Percentiles rank a stretch among this genome's conserved stretches.
Evolutionary conservation across 2,888 invertebrate genomes (phyloP).

Genomic region (Andricus curvator): DNA sequence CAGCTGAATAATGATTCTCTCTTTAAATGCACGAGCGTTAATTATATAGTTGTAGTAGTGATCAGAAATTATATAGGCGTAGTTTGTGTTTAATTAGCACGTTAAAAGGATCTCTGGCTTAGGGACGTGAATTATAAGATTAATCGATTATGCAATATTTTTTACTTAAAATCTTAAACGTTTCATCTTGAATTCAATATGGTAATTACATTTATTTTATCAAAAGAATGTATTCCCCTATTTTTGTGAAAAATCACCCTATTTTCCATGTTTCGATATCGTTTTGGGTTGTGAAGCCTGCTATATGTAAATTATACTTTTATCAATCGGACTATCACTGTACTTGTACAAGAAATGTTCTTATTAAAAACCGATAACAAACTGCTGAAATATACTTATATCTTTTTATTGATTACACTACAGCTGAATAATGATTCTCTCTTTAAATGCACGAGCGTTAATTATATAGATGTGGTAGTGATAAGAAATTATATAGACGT

Average conservation of each 20-base stretch:
- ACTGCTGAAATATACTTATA: constrained; percentile 20
- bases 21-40: constrained; percentile 42
- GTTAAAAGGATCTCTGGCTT: constrained; percentile 54
- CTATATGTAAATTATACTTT: too few species aligned
- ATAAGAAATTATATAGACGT: constrained; percentile 52
- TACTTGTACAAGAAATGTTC: not conserved
- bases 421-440: constrained; percentile 8
- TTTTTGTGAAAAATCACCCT: too few species aligned
- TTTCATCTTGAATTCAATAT: too few species aligned
- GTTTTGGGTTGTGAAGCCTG: too few species aligned
- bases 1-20: constrained; percentile 5
- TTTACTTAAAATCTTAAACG: too few species aligned
- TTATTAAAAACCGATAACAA: constrained; percentile 10
- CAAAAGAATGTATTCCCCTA: too few species aligned
- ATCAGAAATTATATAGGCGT: constrained; percentile 52
- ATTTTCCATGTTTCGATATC: too few species aligned
- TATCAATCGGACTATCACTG: too few species aligned
- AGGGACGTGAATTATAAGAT: constrained; percentile 53
- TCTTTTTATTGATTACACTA: constrained; percentile 29
- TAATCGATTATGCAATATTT: constrained; percentile 42
- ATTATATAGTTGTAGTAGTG: constrained; percentile 52
- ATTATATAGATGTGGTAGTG: constrained; percentile 51
- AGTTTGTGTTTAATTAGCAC: constrained; percentile 53
- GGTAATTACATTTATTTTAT: too few species aligned
- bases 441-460: constrained; percentile 42